Evolutionary conservation across 53 echinoderm and acorn worm species (phyloP), one percentile per base, ranked within the genome.

Genomic region (Stichopus horrens): DNA sequence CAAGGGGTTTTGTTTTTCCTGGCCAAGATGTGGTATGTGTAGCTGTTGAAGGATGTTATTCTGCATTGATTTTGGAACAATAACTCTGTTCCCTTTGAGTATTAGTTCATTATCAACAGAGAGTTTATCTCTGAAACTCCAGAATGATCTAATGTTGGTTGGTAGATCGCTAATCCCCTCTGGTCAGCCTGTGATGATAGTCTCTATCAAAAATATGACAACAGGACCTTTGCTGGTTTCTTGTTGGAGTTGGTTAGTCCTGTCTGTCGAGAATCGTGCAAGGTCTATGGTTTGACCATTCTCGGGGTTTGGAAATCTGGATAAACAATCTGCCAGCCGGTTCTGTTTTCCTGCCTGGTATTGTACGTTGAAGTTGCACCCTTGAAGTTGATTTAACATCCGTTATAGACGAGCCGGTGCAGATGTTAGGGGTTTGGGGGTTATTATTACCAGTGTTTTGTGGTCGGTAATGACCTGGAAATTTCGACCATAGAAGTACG

Each of bases 401-500:
- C 83, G 74, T 66, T 90, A 90, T 21, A 93, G 37, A 23, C 90
- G 59, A 11, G 93, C 68, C 18, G 93, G 90, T 53, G 93, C 93
- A 53, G 84, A 57, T 20, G 77, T 93, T 6, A 93, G 76, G 7
- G 88, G 88, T 57, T 93, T 92, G 11, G 58, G 87, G 19, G 59
- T 65, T 0, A 92, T 87, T 87, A 79, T 89, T 22, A 87, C 5
- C 5, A 92, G 88, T 8, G 92, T 87, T 79, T 92, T 89, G 79
- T 92, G 89, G 54, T 92, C 89, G 11, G 92, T 92, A 56, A 92
- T 86, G 14, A 92, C 74, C 23, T 92, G 89, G 78, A 92, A 92
- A 3, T 37, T 53, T 52, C 92, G 23, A 2, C 92, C 92, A 89
- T 92, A 94, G 52, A 94, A 68, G 79, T 93, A 95, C 14, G 93